Conservation (phyloP, 2,888 invertebrate species). For the Drosophila infuscata region DNA sequence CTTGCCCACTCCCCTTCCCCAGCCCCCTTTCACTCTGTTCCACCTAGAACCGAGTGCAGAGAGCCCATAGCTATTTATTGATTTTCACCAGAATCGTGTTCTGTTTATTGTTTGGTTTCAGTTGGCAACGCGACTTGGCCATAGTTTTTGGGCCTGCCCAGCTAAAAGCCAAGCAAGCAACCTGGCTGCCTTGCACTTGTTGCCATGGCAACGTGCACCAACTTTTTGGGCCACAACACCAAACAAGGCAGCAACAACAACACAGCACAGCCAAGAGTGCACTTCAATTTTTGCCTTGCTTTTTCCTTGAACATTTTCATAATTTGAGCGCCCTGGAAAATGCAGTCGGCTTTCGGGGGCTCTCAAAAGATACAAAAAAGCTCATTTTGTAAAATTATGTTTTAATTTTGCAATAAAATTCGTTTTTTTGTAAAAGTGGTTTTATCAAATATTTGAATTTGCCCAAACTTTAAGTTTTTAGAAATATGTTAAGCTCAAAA, state of each 20-base stretch:
- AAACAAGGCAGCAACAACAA: slow-evolving; percentile 34
- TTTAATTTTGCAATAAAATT: not conserved
- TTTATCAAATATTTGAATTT: not conserved
- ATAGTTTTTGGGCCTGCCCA: slow-evolving; percentile 38
- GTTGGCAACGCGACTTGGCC: slow-evolving; percentile 68
- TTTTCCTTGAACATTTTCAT: slow-evolving; percentile 48
- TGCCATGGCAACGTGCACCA: slow-evolving; percentile 76
- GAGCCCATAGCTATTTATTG: slow-evolving; percentile 53
- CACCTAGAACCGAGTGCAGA: slow-evolving; percentile 5
- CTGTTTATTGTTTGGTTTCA: slow-evolving; percentile 58
- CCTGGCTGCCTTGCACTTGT: slow-evolving; percentile 63
- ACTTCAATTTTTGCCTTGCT: slow-evolving; percentile 28
- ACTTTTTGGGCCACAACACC: slow-evolving; percentile 55
- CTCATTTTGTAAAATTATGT: not conserved
- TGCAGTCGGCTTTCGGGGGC: slow-evolving; percentile 42
- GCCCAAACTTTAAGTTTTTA: not conserved
- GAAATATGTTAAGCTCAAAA: not conserved
- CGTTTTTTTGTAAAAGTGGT: not conserved
- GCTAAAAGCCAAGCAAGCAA: not conserved
- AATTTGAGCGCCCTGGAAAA: slow-evolving; percentile 57
- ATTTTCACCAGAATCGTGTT: slow-evolving; percentile 64
- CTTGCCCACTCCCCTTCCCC: not conserved
- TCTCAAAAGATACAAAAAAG: slow-evolving; percentile 6
- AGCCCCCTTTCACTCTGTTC: slow-evolving; percentile 9
- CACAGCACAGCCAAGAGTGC: slow-evolving; percentile 25